A percentile compares a stretch with the other conserved stretches of the same genome.
Evolutionary conservation across 1,140 invertebrate species (phyloP).

Genomic region (Stenopsyche tienmushanensis): DNA sequence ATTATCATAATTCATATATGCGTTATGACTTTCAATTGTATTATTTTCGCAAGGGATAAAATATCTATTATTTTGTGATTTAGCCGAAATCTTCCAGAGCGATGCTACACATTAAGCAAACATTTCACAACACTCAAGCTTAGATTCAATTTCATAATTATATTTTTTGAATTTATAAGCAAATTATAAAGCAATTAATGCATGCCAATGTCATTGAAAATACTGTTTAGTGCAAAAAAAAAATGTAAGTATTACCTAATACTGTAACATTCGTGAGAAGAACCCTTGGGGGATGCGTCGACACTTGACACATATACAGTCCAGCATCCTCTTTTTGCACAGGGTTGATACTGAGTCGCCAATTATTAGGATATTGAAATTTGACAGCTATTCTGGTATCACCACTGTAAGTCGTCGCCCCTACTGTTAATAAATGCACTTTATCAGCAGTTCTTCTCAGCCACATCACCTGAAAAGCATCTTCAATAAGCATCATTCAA

Average conservation of each 20-base stretch:
- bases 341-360: constrained; percentile 76
- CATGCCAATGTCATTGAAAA: neutral
- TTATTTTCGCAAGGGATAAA: too few species aligned
- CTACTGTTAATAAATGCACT: constrained; percentile 75
- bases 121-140: too few species aligned
- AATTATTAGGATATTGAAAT: constrained; percentile 83
- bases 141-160: too few species aligned
- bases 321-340: constrained; percentile 73
- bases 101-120: too few species aligned
- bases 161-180: too few species aligned
- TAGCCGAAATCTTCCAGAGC: too few species aligned
- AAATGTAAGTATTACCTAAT: constrained; percentile 62
- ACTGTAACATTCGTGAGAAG: constrained; percentile 64
- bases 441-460: constrained; percentile 68
- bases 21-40: too few species aligned
- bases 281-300: constrained; percentile 76
- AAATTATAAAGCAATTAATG: too few species aligned
- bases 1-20: too few species aligned
- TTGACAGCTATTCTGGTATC: constrained; percentile 70
- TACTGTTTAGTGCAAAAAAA: neutral
- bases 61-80: too few species aligned
- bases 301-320: constrained; percentile 83
- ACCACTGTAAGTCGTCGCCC: constrained; percentile 69
- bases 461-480: constrained; percentile 78
- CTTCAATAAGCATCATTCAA: too few species aligned